Percentiles rank a stretch among this genome's conserved stretches.
Evolutionary conservation across 1,140 invertebrate genomes (phyloP).

Genomic region (Stegodyphus mimosarum): DNA sequence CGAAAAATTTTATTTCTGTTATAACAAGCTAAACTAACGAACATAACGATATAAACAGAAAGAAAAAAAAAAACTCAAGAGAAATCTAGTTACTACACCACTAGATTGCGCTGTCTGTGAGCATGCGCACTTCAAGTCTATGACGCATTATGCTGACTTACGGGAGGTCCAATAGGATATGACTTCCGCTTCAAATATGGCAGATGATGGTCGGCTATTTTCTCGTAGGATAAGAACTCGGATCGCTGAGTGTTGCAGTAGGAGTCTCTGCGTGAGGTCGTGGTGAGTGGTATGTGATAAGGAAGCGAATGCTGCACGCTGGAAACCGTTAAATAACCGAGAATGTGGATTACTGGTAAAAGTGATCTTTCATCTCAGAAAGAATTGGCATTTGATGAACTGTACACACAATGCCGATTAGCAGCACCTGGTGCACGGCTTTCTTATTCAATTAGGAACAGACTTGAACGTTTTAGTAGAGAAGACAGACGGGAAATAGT

Average conservation of each 20-base stretch:
- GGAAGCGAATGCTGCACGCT: not conserved
- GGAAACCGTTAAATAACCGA: constrained; percentile 58
- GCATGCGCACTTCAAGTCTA: not conserved
- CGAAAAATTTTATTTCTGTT: too few species aligned
- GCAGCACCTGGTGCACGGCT: constrained; percentile 77
- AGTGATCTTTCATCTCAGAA: constrained; percentile 70
- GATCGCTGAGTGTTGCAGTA: not conserved
- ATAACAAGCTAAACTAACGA: too few species aligned
- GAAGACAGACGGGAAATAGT: constrained; percentile 75
- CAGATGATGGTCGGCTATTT: constrained; percentile 24
- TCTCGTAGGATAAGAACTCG: not conserved
- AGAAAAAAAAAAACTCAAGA: too few species aligned
- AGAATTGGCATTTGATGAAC: constrained; percentile 75
- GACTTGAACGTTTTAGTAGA: constrained; percentile 70
- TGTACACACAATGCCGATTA: constrained; percentile 78
- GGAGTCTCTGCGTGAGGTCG: not conserved
- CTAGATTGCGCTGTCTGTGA: too few species aligned
- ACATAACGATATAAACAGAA: too few species aligned
- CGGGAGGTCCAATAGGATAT: constrained; percentile 20
- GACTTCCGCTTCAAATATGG: constrained; percentile 35
- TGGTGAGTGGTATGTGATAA: not conserved
- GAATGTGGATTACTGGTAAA: constrained; percentile 70
- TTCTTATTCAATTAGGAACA: constrained; percentile 74
- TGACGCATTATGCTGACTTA: not conserved
- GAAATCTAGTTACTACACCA: too few species aligned